Conservation (phyloP, 2,797 vertebrate genomes). For the Neostethus bicornis region DNA sequence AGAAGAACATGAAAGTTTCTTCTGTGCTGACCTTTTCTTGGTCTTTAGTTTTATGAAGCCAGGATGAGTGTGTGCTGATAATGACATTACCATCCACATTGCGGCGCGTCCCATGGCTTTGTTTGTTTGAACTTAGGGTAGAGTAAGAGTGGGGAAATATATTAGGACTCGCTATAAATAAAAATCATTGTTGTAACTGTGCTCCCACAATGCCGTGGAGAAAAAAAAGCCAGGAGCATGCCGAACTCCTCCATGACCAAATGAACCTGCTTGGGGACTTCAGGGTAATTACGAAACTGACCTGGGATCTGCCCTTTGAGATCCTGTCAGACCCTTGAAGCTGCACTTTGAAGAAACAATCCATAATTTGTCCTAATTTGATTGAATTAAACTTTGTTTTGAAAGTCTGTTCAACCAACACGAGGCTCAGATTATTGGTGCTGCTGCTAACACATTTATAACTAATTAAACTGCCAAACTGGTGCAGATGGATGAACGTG, state of each 20-base stretch:
- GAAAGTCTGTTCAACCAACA: slow-evolving; percentile 6
- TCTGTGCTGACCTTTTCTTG: slow-evolving; percentile 15
- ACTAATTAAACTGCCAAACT: slow-evolving; percentile 19
- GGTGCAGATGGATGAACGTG: slow-evolving; percentile 9
- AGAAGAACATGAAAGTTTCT: background rate
- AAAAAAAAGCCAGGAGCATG: slow-evolving; percentile 3
- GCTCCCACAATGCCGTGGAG: background rate
- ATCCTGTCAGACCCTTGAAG: slow-evolving; percentile 11
- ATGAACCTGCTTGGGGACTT: slow-evolving; percentile 13
- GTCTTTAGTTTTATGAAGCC: slow-evolving; percentile 24
- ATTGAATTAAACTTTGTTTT: slow-evolving; percentile 20
- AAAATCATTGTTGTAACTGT: slow-evolving; percentile 10
- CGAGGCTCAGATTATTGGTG: slow-evolving; percentile 13
- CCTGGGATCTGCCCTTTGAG: slow-evolving; percentile 6
- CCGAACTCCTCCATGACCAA: slow-evolving; percentile 5
- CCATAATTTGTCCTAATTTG: slow-evolving; percentile 24
- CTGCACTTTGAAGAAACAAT: background rate
- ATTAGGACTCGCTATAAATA: slow-evolving; percentile 54
- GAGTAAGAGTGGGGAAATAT: slow-evolving; percentile 57
- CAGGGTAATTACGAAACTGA: slow-evolving; percentile 11
- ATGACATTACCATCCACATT: slow-evolving; percentile 71
- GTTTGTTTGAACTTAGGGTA: slow-evolving; percentile 67
- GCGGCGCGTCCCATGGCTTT: slow-evolving; percentile 48
- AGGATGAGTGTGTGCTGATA: slow-evolving; percentile 45
- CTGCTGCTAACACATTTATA: slow-evolving; percentile 18